phyloP scores from a whole-genome alignment of 2,888 invertebrate species.

The Leptura quadrifasciata region DNA sequence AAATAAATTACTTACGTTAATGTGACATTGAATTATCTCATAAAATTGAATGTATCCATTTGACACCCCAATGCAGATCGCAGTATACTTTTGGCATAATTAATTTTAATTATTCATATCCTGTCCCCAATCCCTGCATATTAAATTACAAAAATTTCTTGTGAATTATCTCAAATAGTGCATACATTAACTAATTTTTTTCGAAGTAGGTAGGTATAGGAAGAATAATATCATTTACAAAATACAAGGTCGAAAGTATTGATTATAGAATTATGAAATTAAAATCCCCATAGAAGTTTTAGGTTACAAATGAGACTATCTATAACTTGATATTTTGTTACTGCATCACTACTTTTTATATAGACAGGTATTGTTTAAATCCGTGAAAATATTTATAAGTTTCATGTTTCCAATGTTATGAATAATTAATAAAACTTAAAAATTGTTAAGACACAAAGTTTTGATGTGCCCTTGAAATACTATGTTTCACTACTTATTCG shows the following conservation, averaged over 20 bases:
- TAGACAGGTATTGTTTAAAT: neutral
- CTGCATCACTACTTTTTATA: neutral
- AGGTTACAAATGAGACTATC: neutral
- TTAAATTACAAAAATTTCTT: neutral
- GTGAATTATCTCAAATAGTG: neutral
- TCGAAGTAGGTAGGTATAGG: too few relatives aligned
- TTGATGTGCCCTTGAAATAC: too few relatives aligned
- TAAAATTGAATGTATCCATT: too few relatives aligned
- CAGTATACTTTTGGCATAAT: too few relatives aligned
- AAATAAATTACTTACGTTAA: too few relatives aligned
- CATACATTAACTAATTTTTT: neutral
- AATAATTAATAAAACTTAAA: too few relatives aligned
- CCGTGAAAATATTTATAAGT: neutral
- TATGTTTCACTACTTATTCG: too few relatives aligned
- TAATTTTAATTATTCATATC: too few relatives aligned
- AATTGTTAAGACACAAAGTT: too few relatives aligned
- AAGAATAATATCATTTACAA: neutral
- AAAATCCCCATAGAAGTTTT: neutral
- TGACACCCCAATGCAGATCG: too few relatives aligned
- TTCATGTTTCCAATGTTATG: too few relatives aligned
- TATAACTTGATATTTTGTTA: conserved; percentile 1
- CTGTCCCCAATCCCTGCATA: neutral
- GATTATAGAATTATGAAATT: neutral
- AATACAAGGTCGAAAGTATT: neutral
- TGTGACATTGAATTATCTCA: too few relatives aligned